Base-by-base conservation (phyloP, 2,113 vertebrate species). In the Heterotilapia buettikoferi region DNA sequence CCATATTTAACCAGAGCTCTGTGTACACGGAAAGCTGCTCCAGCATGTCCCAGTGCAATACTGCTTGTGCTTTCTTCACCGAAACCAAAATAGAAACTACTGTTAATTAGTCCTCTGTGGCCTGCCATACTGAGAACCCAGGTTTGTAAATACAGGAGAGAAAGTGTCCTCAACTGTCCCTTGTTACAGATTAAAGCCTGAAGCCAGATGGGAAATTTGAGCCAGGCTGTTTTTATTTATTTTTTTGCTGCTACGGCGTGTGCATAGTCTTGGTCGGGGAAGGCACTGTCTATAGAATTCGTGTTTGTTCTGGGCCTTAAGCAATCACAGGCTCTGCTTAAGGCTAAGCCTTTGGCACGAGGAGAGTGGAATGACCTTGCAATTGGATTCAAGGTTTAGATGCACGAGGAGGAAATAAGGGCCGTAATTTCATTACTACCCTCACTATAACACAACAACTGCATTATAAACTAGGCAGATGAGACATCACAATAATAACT, bases 41-140 rank as follows among this genome's bases (percentile, higher is more conserved):
- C 31, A 9, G 79, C 24, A 19, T 43, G 16, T 90, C 90, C 92
- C 89, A n/a, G 47, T 53, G 2, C 90, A 80, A 81, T 73, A 78
- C 84, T 50, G 9, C 79, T 33, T 54, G 84, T 33, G 13, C 80
- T 88, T 89, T 88, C 88, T 92, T 91, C 85, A 92, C 91, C 76
- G 47, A 76, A 53, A 90, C 92, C 71, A 83, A 95, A 93, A 92
- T 89, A 94, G 90, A 90, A 92, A 83, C 82, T 43, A 82, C 88
- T 80, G 84, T 86, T 95, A 95, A 95, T 95, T 93, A 93, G 93
- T 94, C 94, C 89, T 79, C 12, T 11, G 93, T 83, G 94, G 86
- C 89, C 61, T 59, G 86, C 38, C 89, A 79, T 54, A 68, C 33
- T 18, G 84, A 91, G 61, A 84, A 71, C 83, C 79, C 87, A 83